phyloP scores from a whole-genome alignment of 2,113 vertebrate species.

The Pachypanchax playfairii region DNA sequence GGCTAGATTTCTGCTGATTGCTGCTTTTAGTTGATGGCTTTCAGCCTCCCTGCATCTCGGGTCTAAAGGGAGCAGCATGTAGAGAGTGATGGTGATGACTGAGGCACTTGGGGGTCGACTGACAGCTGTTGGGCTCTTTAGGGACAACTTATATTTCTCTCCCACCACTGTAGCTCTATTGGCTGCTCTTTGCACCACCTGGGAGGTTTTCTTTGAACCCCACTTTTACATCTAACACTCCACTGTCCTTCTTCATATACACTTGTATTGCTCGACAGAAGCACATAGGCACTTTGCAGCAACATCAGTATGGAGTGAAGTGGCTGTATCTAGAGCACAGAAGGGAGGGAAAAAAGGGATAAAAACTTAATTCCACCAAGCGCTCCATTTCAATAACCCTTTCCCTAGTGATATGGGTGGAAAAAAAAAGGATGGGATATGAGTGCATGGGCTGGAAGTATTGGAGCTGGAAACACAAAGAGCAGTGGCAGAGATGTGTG shows the following conservation, averaged over 20 bases:
- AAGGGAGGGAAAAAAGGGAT: conserved; percentile 14
- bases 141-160: conserved; percentile 41
- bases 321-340: conserved; percentile 38
- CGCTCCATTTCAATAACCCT: conserved; percentile 54
- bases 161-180: conserved; percentile 4
- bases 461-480: conserved; percentile 28
- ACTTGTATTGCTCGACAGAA: conserved; percentile 29
- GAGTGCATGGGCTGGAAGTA: neutral
- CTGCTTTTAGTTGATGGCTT: conserved; percentile 39
- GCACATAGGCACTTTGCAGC: conserved; percentile 49
- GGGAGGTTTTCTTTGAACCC: conserved; percentile 22
- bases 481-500: conserved; percentile 24
- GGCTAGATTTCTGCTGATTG: conserved; percentile 26
- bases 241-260: neutral
- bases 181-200: neutral
- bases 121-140: conserved; percentile 28
- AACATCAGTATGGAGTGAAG: conserved; percentile 43
- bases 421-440: conserved; percentile 22
- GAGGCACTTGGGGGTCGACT: conserved; percentile 23
- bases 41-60: conserved; percentile 25
- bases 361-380: conserved; percentile 54
- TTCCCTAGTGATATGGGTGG: conserved; percentile 34
- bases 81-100: conserved; percentile 5
- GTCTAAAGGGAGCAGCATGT: conserved; percentile 27
- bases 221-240: conserved; percentile 16